Base-by-base conservation (phyloP, 2,113 vertebrate genomes). In the Hyla sarda region DNA sequence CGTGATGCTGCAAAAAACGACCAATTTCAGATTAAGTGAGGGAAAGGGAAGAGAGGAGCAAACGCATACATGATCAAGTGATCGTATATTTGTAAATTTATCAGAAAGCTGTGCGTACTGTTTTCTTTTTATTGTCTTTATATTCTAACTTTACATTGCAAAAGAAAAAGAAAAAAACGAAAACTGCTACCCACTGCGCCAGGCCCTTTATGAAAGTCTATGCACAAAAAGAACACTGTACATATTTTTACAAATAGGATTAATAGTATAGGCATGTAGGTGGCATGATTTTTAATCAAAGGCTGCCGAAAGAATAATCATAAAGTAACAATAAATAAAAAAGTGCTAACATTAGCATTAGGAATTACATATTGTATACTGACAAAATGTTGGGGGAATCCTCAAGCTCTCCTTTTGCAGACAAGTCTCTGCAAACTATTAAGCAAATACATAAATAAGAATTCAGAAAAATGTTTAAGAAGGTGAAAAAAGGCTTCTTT, bases 81-180 rank as follows among this genome's bases (percentile, higher is more conserved):
- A 92, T 58, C 37, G 86, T 91, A 89, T 93, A 90, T 88, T 91
- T 91, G 88, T 92, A 90, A 91, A 95, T 95, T 96, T 92, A 95
- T 96, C 94, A 96, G 96, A 98, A 65, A 97, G 96, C 96, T 96
- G 95, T 96, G 96, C 91, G 93, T 92, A 95, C 92, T 95, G 97
- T 92, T 96, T 19, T 95, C 19, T 62, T 58, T 81, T 48, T 96
- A 94, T 94, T 96, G 95, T 95, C 96, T 95, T 94, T 94, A 93
- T 95, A 93, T 92, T 95, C 94, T 97, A 97, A 95, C 94, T 94
- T 95, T 94, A 97, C 96, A 97, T 93, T 94, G 83, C 91, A 92
- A 92, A 91, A 94, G 65, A 93, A 92, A n/a, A 21, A 23, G 54
- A 23, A 23, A 23, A n/a, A 87, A 76, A 30, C 9, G 2, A 48